phyloP scores from a whole-genome alignment of 2,797 vertebrate genomes.

The Galagoides demidoff region DNA sequence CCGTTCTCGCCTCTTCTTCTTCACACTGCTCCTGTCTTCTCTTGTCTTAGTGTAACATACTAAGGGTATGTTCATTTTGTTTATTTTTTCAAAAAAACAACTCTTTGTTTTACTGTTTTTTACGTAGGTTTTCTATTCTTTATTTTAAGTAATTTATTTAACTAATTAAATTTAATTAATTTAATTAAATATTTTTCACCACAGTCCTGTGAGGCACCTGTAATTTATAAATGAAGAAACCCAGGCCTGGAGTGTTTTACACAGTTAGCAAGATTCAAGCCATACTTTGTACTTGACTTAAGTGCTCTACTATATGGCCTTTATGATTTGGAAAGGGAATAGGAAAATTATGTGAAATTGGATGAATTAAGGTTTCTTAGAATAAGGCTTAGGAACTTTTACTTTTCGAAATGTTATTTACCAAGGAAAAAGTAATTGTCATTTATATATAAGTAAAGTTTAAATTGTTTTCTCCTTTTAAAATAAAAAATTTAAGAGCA shows the following conservation, averaged over 20 bases:
- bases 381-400: not conserved
- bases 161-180: no score
- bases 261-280: not conserved
- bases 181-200: not conserved
- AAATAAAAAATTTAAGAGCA: constrained; percentile 1
- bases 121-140: not conserved
- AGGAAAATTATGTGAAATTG: not conserved
- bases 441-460: not conserved
- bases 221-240: constrained; percentile 29
- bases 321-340: constrained; percentile 34
- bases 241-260: not conserved
- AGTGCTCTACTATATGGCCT: not conserved
- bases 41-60: not conserved
- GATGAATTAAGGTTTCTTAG: not conserved
- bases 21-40: not conserved
- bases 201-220: not conserved
- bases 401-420: constrained; percentile 21
- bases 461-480: not conserved
- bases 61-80: not conserved
- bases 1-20: no score
- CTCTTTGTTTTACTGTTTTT: not conserved
- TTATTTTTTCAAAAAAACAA: not conserved
- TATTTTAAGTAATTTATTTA: not conserved
- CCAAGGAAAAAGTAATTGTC: not conserved
- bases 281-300: not conserved